Evolutionary conservation across 2,797 vertebrate genomes (phyloP).

Genomic region (Ammospiza maritima): DNA sequence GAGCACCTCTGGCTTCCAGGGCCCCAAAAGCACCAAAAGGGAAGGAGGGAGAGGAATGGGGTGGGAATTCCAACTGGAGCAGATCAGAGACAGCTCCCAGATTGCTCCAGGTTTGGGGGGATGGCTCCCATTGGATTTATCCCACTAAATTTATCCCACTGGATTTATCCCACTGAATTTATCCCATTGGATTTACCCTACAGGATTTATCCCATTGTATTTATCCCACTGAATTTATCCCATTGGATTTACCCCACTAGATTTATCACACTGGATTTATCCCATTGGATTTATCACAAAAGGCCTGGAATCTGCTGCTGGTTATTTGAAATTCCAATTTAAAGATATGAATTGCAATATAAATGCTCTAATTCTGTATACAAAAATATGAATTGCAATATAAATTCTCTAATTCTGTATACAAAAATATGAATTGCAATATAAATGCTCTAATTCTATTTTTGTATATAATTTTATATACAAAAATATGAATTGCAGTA

Average conservation of each 20-base stretch:
- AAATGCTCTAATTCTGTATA: neutral
- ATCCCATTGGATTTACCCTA: neutral
- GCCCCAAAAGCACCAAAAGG: neutral
- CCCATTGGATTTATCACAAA: too few species aligned
- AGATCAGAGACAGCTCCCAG: neutral
- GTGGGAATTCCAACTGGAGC: neutral
- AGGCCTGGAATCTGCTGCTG: neutral
- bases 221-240: rapidly evolving
- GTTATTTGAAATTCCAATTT: neutral
- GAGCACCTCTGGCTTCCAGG: neutral
- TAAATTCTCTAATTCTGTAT: too few species aligned
- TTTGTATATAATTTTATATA: neutral
- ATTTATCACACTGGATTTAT: too few species aligned
- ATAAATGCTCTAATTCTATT: too few species aligned
- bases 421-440: neutral
- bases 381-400: neutral
- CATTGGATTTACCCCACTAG: rapidly evolving
- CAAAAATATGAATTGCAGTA: neutral
- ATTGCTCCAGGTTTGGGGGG: neutral
- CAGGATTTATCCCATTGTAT: rapidly evolving
- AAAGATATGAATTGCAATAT: neutral
- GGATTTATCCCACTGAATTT: rapidly evolving
- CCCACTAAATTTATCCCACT: rapidly evolving
- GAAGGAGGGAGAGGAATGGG: neutral
- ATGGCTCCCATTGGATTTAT: neutral